A percentile compares a stretch with the other conserved stretches of the same genome.
Evolutionary conservation across 2,113 vertebrate species (phyloP).

Genomic region (Abramis brama): DNA sequence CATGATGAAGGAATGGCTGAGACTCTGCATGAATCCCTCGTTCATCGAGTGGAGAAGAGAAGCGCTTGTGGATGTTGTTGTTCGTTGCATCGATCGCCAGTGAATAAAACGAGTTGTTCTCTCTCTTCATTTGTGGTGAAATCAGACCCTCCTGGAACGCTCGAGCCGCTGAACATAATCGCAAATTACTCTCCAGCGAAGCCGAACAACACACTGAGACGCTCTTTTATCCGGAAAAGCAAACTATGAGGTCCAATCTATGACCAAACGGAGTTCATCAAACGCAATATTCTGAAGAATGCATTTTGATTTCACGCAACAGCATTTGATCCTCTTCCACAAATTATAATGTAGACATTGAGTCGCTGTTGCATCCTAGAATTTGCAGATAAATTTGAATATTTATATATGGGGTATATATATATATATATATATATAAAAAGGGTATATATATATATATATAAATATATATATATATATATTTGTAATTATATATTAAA

Average conservation of each 20-base stretch:
- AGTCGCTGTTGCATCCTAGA: neutral
- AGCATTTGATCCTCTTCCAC: neutral
- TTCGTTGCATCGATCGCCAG: neutral
- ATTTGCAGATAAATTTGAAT: no score
- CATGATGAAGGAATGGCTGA: neutral
- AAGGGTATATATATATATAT: no score
- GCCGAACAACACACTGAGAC: constrained; percentile 60
- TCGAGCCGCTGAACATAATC: constrained; percentile 68
- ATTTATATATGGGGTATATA: no score
- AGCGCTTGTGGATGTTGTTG: constrained; percentile 49
- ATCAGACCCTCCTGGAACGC: constrained; percentile 63
- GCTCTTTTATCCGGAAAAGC: constrained; percentile 32
- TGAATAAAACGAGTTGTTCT: constrained; percentile 53
- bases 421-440: no score
- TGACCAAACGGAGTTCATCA: constrained; percentile 59
- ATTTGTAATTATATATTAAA: no score
- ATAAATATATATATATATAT: no score
- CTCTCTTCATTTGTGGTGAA: constrained; percentile 73
- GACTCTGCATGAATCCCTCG: neutral
- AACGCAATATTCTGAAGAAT: neutral
- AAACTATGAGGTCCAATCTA: constrained; percentile 64
- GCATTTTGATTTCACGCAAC: neutral
- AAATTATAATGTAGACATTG: neutral
- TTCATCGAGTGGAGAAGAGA: neutral
- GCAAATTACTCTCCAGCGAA: constrained; percentile 60